Percentiles rank a stretch among this genome's conserved stretches.
Evolutionary conservation across 2,113 vertebrate species (phyloP).

Genomic region (Ariopsis seemanni): DNA sequence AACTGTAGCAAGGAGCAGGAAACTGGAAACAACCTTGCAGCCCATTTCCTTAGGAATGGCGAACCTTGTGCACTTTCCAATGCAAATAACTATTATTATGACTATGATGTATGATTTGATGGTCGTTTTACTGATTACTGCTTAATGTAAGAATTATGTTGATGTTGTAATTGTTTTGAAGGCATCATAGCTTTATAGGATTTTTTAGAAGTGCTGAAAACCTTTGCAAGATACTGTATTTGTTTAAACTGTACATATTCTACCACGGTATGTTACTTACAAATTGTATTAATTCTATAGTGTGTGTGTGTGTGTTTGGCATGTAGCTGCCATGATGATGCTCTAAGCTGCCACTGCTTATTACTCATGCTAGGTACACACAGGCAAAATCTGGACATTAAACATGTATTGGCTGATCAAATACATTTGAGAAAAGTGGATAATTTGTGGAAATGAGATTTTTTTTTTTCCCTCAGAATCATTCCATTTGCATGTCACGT

Average conservation of each 20-base stretch:
- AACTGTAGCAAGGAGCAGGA: not conserved
- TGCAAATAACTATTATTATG: not conserved
- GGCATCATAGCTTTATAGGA: not conserved
- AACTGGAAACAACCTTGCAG: not conserved
- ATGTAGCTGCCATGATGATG: not conserved
- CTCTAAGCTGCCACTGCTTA: not conserved
- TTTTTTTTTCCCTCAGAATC: slow-evolving; percentile 62
- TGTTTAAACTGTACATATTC: not conserved
- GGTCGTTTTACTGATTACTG: not conserved
- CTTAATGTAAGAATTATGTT: not conserved
- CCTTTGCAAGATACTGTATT: not conserved
- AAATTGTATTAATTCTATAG: not conserved
- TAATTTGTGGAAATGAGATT: slow-evolving; percentile 16
- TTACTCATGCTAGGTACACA: not conserved
- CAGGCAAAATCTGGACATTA: not conserved
- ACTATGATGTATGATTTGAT: not conserved
- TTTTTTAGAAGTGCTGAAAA: not conserved
- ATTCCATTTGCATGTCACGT: slow-evolving; percentile 85
- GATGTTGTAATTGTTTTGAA: not conserved
- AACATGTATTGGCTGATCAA: not conserved
- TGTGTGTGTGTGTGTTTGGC: not conserved
- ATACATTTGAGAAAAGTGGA: slow-evolving; percentile 18
- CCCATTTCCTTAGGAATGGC: not conserved
- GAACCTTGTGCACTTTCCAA: not conserved
- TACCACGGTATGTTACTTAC: not conserved